Evolutionary conservation across 2,113 vertebrate species (phyloP).

Genomic region (Sciurus niger): DNA sequence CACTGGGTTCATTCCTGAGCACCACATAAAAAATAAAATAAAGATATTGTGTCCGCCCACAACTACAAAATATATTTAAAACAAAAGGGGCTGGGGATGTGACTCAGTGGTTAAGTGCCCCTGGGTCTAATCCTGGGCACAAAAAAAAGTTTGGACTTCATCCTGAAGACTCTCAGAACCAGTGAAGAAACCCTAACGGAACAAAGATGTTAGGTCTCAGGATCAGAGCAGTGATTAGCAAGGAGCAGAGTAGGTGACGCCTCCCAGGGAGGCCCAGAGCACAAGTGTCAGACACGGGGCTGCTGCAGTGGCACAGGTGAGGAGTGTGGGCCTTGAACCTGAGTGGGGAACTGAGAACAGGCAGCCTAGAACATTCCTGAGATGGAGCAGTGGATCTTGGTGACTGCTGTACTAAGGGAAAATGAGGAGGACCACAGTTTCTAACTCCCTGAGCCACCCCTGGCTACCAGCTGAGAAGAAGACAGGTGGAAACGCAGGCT

Average conservation of each 20-base stretch:
- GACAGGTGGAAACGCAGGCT: not conserved
- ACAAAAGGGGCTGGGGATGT: too few relatives aligned
- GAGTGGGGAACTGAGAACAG: not conserved
- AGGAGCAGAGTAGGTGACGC: not conserved
- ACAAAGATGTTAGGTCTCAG: not conserved
- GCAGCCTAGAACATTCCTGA: not conserved
- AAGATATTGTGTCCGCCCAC: too few relatives aligned
- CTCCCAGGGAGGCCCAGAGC: not conserved
- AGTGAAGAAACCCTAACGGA: not conserved
- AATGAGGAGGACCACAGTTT: not conserved
- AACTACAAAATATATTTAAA: too few relatives aligned
- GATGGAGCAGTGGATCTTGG: not conserved
- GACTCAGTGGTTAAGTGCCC: too few relatives aligned
- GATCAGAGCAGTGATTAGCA: not conserved
- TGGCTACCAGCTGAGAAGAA: not conserved
- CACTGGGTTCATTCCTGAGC: too few relatives aligned
- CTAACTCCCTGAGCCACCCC: not conserved
- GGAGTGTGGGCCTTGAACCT: not conserved
- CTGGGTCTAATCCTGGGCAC: too few relatives aligned
- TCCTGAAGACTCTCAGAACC: not conserved
- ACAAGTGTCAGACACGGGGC: rapidly evolving
- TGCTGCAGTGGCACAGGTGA: rapidly evolving
- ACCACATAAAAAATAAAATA: too few relatives aligned
- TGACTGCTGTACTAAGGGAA: not conserved
- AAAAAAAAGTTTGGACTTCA: not conserved